phyloP scores from a whole-genome alignment of 2,113 vertebrate genomes.

The Tenebrosternarchus preto region DNA sequence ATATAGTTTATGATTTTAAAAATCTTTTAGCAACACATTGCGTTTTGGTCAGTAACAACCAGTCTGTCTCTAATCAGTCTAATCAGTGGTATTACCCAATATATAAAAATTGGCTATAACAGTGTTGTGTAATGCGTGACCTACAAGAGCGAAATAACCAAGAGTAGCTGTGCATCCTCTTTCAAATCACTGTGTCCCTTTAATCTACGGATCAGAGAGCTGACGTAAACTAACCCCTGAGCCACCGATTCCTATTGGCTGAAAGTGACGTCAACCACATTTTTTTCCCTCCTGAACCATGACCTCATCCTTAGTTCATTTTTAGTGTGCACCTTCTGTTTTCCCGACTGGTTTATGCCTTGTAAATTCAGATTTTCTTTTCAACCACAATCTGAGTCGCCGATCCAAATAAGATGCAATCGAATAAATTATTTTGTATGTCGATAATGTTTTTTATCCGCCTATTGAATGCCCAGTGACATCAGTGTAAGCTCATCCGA shows the following conservation, averaged over 20 bases:
- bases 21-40: too few relatives aligned
- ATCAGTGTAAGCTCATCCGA: slow-evolving; percentile 17
- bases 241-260: slow-evolving; percentile 84
- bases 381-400: slow-evolving; percentile 7
- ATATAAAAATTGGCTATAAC: too few relatives aligned
- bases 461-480: slow-evolving; percentile 33
- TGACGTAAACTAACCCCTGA: slow-evolving; percentile 83
- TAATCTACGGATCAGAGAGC: slow-evolving; percentile 71
- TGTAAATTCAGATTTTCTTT: too few relatives aligned
- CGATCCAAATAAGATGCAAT: slow-evolving; percentile 6
- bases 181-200: slow-evolving; percentile 70
- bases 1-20: background rate
- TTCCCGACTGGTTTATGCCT: too few relatives aligned
- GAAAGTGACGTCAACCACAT: slow-evolving; percentile 83
- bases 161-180: slow-evolving; percentile 53
- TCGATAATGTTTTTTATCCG: background rate
- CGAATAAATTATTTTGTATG: background rate
- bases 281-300: slow-evolving; percentile 73
- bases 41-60: too few relatives aligned
- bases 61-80: too few relatives aligned
- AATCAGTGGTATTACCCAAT: too few relatives aligned
- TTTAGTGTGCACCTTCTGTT: slow-evolving; percentile 76
- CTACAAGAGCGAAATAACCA: slow-evolving; percentile 19
- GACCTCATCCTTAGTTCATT: slow-evolving; percentile 87
- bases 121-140: background rate